These are phyloP conservation scores for Irena cyanogastra DNA, from an alignment of 2,113 vertebrate genomes.

Conservation along the genomic window DNA sequence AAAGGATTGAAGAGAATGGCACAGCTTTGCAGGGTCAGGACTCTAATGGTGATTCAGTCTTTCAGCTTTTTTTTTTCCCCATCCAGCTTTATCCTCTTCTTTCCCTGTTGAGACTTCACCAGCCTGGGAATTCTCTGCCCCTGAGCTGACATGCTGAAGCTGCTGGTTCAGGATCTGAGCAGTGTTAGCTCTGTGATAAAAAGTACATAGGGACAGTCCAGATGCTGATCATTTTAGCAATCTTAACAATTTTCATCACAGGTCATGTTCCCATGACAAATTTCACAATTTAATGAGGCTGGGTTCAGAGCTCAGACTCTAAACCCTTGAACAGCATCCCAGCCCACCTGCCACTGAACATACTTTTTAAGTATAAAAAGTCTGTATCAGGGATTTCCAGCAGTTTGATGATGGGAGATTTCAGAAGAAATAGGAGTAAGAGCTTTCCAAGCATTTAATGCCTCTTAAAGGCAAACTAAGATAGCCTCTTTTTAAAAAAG, in stretches of 20 bases:
- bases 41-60: not conserved
- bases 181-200: not conserved
- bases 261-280: not conserved
- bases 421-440: not conserved
- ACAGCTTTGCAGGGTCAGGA: not conserved
- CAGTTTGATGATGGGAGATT: not conserved
- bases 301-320: not conserved
- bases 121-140: not conserved
- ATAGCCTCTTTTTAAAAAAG: accelerated
- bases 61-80: not conserved
- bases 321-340: not conserved
- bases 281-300: not conserved
- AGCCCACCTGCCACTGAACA: not conserved
- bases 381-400: not conserved
- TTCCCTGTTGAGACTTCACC: not conserved
- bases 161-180: not conserved
- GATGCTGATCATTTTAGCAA: not conserved
- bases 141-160: not conserved
- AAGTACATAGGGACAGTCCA: not conserved
- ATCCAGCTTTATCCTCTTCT: not conserved
- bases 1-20: not conserved
- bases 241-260: not conserved
- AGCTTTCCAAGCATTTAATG: not conserved
- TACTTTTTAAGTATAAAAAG: not conserved
- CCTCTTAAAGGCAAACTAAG: not conserved